Percentiles rank a stretch among this genome's conserved stretches.
Evolutionary conservation across 2,113 vertebrate genomes (phyloP).

Genomic region (Corythornis madagascariensis): DNA sequence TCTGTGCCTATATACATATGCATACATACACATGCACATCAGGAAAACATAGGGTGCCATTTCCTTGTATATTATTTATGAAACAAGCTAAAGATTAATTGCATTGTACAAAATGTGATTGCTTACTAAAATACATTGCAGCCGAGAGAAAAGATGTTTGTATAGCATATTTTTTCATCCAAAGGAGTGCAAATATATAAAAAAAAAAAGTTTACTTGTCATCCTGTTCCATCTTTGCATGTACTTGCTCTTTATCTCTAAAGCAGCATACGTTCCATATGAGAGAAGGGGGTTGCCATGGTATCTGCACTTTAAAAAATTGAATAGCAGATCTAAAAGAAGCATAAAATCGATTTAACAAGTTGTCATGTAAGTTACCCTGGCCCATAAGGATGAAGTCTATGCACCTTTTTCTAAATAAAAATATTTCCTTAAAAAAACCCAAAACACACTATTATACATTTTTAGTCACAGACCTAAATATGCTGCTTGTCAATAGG

Average conservation of each 20-base stretch:
- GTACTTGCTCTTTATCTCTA: slow-evolving; percentile 72
- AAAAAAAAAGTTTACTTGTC: slow-evolving; percentile 61
- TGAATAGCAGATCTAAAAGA: slow-evolving; percentile 73
- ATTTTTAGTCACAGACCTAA: not conserved
- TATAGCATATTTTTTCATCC: not conserved
- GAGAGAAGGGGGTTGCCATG: slow-evolving; percentile 72
- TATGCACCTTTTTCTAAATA: slow-evolving; percentile 11
- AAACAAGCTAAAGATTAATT: not conserved
- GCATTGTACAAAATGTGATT: not conserved
- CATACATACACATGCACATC: not conserved
- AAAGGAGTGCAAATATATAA: slow-evolving; percentile 6
- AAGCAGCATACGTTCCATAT: slow-evolving; percentile 70
- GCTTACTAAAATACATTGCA: not conserved
- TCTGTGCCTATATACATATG: not conserved
- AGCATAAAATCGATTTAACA: slow-evolving; percentile 73
- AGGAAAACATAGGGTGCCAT: not conserved
- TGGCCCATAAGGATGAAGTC: slow-evolving; percentile 33
- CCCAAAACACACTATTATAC: not conserved
- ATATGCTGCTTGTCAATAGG: not conserved
- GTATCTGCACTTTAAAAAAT: slow-evolving; percentile 72
- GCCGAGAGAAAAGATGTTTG: not conserved
- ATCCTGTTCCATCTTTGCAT: slow-evolving; percentile 67
- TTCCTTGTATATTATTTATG: not conserved
- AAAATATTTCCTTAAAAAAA: not conserved
- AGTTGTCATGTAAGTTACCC: slow-evolving; percentile 73